These are phyloP conservation scores for Mesoligia furuncula DNA, from an alignment of 2,888 invertebrate genomes.

Conservation along the genomic window DNA sequence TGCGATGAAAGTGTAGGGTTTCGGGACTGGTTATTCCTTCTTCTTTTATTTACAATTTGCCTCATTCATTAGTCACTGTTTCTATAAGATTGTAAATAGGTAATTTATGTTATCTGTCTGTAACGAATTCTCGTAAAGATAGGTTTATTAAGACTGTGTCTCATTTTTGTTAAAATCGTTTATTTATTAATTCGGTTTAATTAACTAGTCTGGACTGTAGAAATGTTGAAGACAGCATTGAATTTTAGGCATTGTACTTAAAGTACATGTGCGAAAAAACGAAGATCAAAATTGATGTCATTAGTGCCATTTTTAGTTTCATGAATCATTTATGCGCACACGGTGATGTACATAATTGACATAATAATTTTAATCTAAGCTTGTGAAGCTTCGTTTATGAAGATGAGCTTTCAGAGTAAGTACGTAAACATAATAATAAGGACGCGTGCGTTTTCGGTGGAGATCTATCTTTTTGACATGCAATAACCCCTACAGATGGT, in stretches of 20 bases:
- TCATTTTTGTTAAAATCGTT: slow-evolving; percentile 66
- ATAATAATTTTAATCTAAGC: slow-evolving; percentile 55
- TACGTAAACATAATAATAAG: slow-evolving; percentile 47
- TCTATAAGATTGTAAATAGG: slow-evolving; percentile 68
- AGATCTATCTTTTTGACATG: slow-evolving; percentile 30
- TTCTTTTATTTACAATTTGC: slow-evolving; percentile 69
- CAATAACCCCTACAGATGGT: slow-evolving; percentile 20
- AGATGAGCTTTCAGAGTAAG: slow-evolving; percentile 56
- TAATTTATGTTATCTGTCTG: slow-evolving; percentile 66
- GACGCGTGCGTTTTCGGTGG: slow-evolving; percentile 27
- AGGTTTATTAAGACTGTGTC: slow-evolving; percentile 67
- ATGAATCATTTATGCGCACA: slow-evolving; percentile 71
- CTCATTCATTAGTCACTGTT: slow-evolving; percentile 75
- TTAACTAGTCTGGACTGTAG: slow-evolving; percentile 66
- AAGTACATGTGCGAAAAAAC: slow-evolving; percentile 58
- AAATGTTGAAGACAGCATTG: slow-evolving; percentile 49
- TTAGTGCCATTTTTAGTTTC: slow-evolving; percentile 68
- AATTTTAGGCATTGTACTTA: slow-evolving; percentile 63
- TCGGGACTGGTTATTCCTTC: slow-evolving; percentile 63
- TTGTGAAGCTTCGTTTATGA: slow-evolving; percentile 56
- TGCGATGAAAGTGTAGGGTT: slow-evolving; percentile 66
- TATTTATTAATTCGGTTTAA: slow-evolving; percentile 67
- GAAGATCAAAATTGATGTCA: slow-evolving; percentile 70
- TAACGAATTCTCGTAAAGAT: slow-evolving; percentile 63
- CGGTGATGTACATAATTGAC: slow-evolving; percentile 59